Percentiles rank a stretch among this genome's conserved stretches.
Evolutionary conservation across 2,113 vertebrate species (phyloP).

Genomic region (Neofelis nebulosa): DNA sequence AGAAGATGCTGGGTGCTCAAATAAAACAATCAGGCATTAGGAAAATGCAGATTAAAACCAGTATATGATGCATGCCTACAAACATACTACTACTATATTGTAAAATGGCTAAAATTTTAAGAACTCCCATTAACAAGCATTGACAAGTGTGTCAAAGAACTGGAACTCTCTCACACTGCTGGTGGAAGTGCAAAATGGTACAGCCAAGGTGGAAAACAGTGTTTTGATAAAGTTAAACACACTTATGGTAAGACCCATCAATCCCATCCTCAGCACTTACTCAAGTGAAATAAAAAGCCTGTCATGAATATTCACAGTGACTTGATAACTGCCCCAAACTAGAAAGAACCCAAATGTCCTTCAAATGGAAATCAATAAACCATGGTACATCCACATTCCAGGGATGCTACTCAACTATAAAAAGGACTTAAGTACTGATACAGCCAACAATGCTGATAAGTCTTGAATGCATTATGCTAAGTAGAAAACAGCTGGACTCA

Average conservation of each 20-base stretch:
- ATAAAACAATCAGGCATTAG: background rate
- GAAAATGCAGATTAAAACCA: background rate
- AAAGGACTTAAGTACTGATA: background rate
- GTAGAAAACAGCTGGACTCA: background rate
- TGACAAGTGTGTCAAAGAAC: background rate
- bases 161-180: background rate
- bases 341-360: background rate
- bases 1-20: background rate
- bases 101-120: background rate
- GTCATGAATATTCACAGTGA: background rate
- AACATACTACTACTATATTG: background rate
- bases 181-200: background rate
- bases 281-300: constrained; percentile 15
- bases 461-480: background rate
- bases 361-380: background rate
- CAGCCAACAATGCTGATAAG: background rate
- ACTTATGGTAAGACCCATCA: background rate
- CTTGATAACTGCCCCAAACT: background rate
- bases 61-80: background rate
- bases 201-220: background rate
- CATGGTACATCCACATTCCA: background rate
- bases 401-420: background rate
- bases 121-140: background rate
- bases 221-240: background rate
- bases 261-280: background rate